Evolutionary conservation across 1,140 invertebrate species (phyloP).

Genomic region (Drosophila mauritiana): DNA sequence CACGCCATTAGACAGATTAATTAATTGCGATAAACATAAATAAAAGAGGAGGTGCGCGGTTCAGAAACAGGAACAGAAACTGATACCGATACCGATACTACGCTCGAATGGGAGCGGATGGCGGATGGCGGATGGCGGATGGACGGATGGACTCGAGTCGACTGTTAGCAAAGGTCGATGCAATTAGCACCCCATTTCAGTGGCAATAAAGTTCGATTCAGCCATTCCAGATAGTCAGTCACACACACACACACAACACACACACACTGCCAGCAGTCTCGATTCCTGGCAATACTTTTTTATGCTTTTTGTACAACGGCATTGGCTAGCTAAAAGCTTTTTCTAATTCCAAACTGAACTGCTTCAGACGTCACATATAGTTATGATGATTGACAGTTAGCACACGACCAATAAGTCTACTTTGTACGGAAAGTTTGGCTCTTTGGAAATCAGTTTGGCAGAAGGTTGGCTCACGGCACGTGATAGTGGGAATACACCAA

Average conservation of each 20-base stretch:
- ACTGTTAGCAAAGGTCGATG: constrained; percentile 42
- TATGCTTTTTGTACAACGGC: constrained; percentile 9
- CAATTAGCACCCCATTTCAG: constrained; percentile 70
- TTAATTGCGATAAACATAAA: constrained; percentile 72
- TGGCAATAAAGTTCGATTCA: constrained; percentile 65
- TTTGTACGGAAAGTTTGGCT: not conserved
- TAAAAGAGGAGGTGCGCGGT: constrained; percentile 30
- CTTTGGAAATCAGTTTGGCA: not conserved
- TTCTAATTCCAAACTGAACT: constrained; percentile 67
- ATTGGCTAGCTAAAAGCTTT: constrained; percentile 63
- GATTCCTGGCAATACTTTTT: not conserved
- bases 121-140: constrained; percentile 11
- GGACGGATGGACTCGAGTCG: constrained; percentile 10
- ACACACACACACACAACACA: not conserved
- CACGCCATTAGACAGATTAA: constrained; percentile 74
- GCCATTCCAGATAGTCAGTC: constrained; percentile 2
- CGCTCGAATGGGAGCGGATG: constrained; percentile 35
- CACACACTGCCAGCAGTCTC: constrained; percentile 25
- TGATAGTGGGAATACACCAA: too few relatives aligned
- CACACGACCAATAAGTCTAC: constrained; percentile 60
- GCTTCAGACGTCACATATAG: constrained; percentile 61
- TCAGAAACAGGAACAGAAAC: constrained; percentile 45
- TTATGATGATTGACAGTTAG: constrained; percentile 75
- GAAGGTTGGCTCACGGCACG: too few relatives aligned
- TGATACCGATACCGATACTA: constrained; percentile 34